Evolutionary conservation across 2,888 invertebrate genomes (phyloP).

Genomic region (Zygothrica quintamaculata): DNA sequence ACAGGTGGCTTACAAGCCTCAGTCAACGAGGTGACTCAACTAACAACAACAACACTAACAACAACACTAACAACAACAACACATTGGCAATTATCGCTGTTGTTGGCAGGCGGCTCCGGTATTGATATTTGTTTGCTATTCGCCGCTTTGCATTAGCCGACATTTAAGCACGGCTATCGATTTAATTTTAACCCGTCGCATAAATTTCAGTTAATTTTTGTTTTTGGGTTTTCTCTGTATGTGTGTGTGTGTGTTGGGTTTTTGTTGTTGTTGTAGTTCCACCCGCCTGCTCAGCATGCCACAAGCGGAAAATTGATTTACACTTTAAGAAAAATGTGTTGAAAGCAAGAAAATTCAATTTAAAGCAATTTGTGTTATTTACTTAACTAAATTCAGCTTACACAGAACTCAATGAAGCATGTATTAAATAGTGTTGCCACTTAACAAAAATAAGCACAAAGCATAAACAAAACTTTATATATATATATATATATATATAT

Average conservation of each 20-base stretch:
- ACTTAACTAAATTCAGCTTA: too few species aligned
- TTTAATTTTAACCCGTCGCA: slow-evolving; percentile 72
- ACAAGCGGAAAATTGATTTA: slow-evolving; percentile 11
- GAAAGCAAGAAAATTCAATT: neutral
- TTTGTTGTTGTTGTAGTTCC: slow-evolving; percentile 31
- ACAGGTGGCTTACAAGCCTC: slow-evolving; percentile 59
- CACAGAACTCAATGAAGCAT: too few species aligned
- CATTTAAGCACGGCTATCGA: slow-evolving; percentile 78
- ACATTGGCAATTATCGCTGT: slow-evolving; percentile 71
- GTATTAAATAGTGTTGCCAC: too few species aligned
- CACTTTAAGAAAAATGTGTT: slow-evolving; percentile 23
- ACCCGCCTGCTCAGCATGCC: slow-evolving; percentile 41
- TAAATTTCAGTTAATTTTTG: slow-evolving; percentile 59
- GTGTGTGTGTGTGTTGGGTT: slow-evolving; percentile 3
- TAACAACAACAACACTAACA: slow-evolving; percentile 17
- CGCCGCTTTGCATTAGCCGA: slow-evolving; percentile 78
- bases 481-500: too few species aligned
- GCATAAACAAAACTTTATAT: too few species aligned
- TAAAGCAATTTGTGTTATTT: too few species aligned
- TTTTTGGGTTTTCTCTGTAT: slow-evolving; percentile 15
- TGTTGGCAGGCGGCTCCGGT: slow-evolving; percentile 68
- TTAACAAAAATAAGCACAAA: too few species aligned
- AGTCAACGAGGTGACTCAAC: slow-evolving; percentile 53
- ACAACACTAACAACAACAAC: slow-evolving; percentile 26
- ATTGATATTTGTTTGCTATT: slow-evolving; percentile 70